Conservation (phyloP, 2,113 vertebrate species). For the Accipiter virgatus region DNA sequence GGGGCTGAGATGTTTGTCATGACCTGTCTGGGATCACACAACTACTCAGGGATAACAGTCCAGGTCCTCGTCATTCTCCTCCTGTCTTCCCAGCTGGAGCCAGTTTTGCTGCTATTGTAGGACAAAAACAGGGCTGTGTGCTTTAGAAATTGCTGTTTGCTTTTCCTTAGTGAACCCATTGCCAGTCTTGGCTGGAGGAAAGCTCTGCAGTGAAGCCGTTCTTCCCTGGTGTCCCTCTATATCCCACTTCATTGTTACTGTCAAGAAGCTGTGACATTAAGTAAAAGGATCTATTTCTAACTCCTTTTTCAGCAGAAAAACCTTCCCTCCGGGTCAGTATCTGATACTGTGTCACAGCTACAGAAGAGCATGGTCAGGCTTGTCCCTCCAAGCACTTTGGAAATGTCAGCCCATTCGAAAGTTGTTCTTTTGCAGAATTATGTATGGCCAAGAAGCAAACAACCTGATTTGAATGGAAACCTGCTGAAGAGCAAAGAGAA, state of each 20-base stretch:
- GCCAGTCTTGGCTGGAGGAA: background rate
- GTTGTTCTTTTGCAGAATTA: background rate
- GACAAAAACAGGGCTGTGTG: background rate
- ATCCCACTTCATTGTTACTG: background rate
- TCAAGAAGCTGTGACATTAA: background rate
- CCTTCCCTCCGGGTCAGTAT: background rate
- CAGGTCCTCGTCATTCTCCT: background rate
- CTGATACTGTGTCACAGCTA: background rate
- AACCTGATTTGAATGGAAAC: background rate
- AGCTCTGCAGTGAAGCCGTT: background rate
- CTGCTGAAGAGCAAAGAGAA: background rate
- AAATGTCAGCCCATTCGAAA: background rate
- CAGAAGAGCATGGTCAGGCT: background rate
- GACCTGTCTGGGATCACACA: background rate
- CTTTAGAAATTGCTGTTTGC: background rate
- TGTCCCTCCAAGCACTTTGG: background rate
- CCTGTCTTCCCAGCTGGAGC: background rate
- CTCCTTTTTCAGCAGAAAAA: background rate
- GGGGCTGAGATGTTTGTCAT: background rate
- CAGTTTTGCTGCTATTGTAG: background rate
- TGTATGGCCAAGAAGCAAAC: constrained; percentile 12
- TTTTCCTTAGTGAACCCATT: background rate
- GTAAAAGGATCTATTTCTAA: background rate
- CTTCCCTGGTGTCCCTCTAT: background rate
- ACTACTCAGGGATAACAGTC: background rate